phyloP scores from a whole-genome alignment of 2,888 invertebrate species.

The Phengaris alcon region DNA sequence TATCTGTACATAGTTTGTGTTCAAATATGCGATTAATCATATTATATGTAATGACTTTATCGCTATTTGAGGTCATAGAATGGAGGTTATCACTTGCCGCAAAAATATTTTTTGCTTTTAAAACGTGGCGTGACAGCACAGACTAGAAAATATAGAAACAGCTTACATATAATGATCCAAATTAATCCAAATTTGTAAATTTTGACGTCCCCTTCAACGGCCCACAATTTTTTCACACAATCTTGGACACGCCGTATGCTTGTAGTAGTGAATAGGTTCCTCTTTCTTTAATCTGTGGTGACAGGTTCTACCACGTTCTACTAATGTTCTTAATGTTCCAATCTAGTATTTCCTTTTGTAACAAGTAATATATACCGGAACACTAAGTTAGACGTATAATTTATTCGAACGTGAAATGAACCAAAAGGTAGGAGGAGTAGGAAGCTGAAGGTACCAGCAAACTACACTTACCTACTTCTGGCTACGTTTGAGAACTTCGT shows the following conservation, averaged over 20 bases:
- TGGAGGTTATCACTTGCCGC: neutral
- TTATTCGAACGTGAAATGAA: neutral
- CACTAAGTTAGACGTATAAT: neutral
- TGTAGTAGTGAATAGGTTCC: too few species aligned
- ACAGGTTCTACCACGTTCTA: too few species aligned
- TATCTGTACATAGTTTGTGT: neutral
- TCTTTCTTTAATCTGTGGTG: too few species aligned
- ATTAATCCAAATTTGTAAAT: too few species aligned
- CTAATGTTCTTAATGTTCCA: neutral
- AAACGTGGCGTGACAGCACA: too few species aligned
- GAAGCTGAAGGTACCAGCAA: neutral
- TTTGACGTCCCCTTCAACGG: too few species aligned
- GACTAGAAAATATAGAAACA: too few species aligned
- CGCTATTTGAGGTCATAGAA: neutral
- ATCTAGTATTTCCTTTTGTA: constrained; percentile 2
- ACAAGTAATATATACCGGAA: neutral
- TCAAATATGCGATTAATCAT: constrained; percentile 13
- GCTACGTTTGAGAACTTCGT: neutral
- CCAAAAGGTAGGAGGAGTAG: neutral
- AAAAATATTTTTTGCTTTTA: too few species aligned
- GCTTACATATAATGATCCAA: too few species aligned
- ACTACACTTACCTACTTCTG: neutral
- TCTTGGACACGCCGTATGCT: too few species aligned
- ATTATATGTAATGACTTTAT: neutral
- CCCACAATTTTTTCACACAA: too few species aligned